phyloP scores from a whole-genome alignment of 2,113 vertebrate species.

The Candoia aspera region DNA sequence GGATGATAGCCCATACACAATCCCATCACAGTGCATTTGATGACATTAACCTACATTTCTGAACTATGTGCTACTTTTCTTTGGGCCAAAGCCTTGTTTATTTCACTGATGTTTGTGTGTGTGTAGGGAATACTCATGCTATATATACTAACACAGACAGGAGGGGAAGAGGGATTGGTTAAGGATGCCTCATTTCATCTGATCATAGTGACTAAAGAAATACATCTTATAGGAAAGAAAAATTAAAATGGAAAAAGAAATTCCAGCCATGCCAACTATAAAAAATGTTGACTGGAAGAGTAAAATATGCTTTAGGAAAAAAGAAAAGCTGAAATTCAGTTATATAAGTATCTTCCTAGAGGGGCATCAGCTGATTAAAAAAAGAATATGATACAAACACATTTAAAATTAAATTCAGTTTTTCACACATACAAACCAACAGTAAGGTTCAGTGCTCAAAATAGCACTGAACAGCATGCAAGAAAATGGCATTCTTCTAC shows the following conservation, averaged over 20 bases:
- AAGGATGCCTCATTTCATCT: neutral
- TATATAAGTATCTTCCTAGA: neutral
- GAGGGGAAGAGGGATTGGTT: neutral
- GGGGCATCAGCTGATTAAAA: neutral
- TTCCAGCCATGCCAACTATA: neutral
- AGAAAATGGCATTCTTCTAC: neutral
- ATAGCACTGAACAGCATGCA: neutral
- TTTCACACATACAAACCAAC: slow-evolving; percentile 1
- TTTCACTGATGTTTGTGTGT: neutral
- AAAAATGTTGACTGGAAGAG: neutral
- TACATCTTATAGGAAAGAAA: neutral
- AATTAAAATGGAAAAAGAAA: neutral
- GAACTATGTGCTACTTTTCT: neutral
- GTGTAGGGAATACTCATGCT: neutral
- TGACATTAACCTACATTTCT: neutral
- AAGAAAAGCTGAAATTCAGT: neutral
- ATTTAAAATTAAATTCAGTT: neutral
- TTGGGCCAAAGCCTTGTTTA: neutral
- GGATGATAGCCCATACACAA: neutral
- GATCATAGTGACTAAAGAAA: neutral
- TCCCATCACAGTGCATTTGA: neutral
- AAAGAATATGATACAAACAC: neutral
- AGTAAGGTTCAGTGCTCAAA: neutral
- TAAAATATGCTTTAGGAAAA: neutral
- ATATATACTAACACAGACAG: neutral